Conservation (phyloP, 2,797 vertebrate species). For the Erpetoichthys calabaricus region DNA sequence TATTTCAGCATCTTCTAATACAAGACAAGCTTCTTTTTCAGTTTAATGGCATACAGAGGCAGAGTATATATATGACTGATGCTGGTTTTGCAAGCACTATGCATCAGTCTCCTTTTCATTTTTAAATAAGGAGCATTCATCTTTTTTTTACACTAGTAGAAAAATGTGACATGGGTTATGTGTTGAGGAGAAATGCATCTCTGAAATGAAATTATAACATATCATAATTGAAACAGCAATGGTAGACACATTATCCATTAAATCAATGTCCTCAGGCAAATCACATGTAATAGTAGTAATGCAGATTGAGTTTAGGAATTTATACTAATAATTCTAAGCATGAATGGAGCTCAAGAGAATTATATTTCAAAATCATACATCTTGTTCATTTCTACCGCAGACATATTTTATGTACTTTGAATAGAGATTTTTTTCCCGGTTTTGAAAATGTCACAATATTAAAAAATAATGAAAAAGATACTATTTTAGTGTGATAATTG, state of each 20-base stretch:
- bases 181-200: conserved; percentile 15
- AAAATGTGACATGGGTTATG: conserved; percentile 25
- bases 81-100: not conserved
- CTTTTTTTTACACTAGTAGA: conserved; percentile 26
- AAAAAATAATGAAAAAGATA: not conserved
- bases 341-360: conserved; percentile 25
- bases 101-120: conserved; percentile 1
- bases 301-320: conserved; percentile 27
- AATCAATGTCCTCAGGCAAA: conserved; percentile 28
- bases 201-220: conserved; percentile 30
- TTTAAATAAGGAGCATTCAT: conserved; percentile 26
- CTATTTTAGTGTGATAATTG: too few relatives aligned
- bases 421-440: not conserved
- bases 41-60: not conserved
- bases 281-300: conserved; percentile 20
- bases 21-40: not conserved
- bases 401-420: conserved; percentile 6
- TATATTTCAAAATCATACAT: conserved; percentile 19
- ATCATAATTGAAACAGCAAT: conserved; percentile 27
- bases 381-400: conserved; percentile 21
- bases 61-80: not conserved
- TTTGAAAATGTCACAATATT: not conserved
- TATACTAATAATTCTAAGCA: conserved; percentile 25
- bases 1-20: too few relatives aligned
- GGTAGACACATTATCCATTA: conserved; percentile 19